phyloP scores from a whole-genome alignment of 2,113 vertebrate species.

The Sardina pilchardus region DNA sequence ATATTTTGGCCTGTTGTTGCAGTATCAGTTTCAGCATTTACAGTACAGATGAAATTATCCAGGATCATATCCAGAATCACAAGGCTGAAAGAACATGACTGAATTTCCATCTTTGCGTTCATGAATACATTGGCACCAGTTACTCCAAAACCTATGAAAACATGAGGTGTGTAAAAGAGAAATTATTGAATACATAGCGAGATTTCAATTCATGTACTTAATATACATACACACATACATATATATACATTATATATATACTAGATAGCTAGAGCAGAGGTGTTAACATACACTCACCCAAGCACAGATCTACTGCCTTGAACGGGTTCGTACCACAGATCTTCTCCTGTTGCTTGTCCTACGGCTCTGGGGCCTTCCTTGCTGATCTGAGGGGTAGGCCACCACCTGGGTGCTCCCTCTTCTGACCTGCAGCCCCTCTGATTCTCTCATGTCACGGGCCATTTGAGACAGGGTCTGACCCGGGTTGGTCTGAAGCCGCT shows the following conservation, averaged over 20 bases:
- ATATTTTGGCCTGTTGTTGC: slow-evolving; percentile 42
- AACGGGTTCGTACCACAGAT: slow-evolving; percentile 49
- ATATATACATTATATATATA: neutral
- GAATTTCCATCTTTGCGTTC: slow-evolving; percentile 46
- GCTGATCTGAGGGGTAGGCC: slow-evolving; percentile 72
- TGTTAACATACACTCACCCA: slow-evolving; percentile 44
- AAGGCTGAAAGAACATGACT: slow-evolving; percentile 38
- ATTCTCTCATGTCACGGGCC: slow-evolving; percentile 82
- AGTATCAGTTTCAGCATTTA: slow-evolving; percentile 24
- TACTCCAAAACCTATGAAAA: slow-evolving; percentile 43
- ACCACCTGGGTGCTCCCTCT: slow-evolving; percentile 69
- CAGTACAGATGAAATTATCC: slow-evolving; percentile 42
- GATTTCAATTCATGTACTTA: neutral
- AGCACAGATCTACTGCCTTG: slow-evolving; percentile 61
- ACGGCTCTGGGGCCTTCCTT: slow-evolving; percentile 58
- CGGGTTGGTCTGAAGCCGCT: slow-evolving; percentile 85
- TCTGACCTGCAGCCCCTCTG: slow-evolving; percentile 63
- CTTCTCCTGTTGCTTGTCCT: slow-evolving; percentile 64
- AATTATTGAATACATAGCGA: neutral
- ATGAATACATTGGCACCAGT: slow-evolving; percentile 39
- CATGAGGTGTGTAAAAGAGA: neutral
- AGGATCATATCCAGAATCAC: slow-evolving; percentile 54
- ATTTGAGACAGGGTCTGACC: slow-evolving; percentile 80
- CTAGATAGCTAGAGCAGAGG: neutral
- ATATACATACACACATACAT: neutral